Percentiles rank a stretch among this genome's conserved stretches.
These are phyloP conservation scores for Mechanitis mazaeus DNA, from an alignment of 2,888 invertebrate genomes.

Conservation along the genomic window DNA sequence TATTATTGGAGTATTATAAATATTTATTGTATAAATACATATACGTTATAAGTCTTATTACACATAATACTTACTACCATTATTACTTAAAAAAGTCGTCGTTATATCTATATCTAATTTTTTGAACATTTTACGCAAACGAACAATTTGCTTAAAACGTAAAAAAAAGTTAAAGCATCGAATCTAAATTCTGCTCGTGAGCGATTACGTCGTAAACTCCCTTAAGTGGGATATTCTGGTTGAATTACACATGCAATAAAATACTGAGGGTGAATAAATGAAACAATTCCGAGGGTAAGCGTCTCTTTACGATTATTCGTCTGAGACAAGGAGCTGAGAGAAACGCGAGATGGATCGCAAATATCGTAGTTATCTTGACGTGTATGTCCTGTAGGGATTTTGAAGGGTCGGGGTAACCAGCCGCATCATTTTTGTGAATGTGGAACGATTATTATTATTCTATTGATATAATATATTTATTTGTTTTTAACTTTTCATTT, in stretches of 20 bases:
- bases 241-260: constrained; percentile 36
- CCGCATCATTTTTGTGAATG: neutral
- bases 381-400: neutral
- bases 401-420: neutral
- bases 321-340: neutral
- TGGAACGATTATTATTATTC: too few relatives aligned
- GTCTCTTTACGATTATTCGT: constrained; percentile 27
- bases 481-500: too few relatives aligned
- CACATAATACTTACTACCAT: too few relatives aligned
- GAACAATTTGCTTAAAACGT: neutral
- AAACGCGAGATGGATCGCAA: neutral
- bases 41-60: too few relatives aligned
- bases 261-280: constrained; percentile 30
- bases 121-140: too few relatives aligned
- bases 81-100: too few relatives aligned
- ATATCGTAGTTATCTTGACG: neutral
- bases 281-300: constrained; percentile 29
- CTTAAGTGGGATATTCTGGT: constrained; percentile 29
- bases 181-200: constrained; percentile 19
- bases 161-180: neutral
- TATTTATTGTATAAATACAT: too few relatives aligned
- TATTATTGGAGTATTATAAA: too few relatives aligned
- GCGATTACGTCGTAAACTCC: constrained; percentile 18
- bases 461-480: too few relatives aligned
- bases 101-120: too few relatives aligned